Conservation (phyloP, 2,797 vertebrate genomes). For the Helostoma temminkii region DNA sequence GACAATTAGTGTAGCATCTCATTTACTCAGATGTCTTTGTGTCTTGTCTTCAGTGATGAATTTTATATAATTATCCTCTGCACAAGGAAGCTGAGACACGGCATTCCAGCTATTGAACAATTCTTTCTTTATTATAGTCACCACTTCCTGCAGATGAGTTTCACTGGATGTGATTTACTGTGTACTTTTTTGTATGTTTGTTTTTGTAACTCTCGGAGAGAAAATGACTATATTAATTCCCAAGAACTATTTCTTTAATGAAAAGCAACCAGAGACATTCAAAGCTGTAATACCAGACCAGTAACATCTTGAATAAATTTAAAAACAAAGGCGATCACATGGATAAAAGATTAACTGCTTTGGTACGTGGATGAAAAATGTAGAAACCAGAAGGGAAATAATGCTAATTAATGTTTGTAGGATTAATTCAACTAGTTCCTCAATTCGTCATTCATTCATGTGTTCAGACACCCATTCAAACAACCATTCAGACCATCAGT, state of each 20-base stretch:
- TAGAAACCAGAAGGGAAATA: not conserved
- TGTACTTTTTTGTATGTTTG: no score
- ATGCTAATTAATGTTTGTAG: not conserved
- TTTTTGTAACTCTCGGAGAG: not conserved
- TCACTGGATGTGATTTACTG: constrained; percentile 44
- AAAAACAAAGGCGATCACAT: not conserved
- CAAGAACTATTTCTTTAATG: not conserved
- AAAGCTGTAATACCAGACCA: no score
- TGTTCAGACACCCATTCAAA: not conserved
- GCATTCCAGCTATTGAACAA: constrained; percentile 17
- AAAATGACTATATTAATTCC: not conserved
- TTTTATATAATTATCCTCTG: constrained; percentile 53
- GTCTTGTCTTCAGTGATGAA: constrained; percentile 32
- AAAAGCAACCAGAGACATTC: not conserved
- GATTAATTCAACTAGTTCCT: not conserved
- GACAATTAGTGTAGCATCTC: constrained; percentile 52
- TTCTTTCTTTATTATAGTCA: constrained; percentile 27
- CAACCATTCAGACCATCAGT: constrained; percentile 8
- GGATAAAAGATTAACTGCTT: not conserved
- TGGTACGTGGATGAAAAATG: not conserved
- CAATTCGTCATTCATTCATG: not conserved
- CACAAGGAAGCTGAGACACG: constrained; percentile 18
- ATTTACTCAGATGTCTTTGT: constrained; percentile 50
- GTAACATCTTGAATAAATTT: not conserved
- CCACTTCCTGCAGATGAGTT: constrained; percentile 6